Evolutionary conservation across 2,888 invertebrate genomes (phyloP), one percentile per base, ranked within the genome.

Genomic region (Adelognathus sp.): DNA sequence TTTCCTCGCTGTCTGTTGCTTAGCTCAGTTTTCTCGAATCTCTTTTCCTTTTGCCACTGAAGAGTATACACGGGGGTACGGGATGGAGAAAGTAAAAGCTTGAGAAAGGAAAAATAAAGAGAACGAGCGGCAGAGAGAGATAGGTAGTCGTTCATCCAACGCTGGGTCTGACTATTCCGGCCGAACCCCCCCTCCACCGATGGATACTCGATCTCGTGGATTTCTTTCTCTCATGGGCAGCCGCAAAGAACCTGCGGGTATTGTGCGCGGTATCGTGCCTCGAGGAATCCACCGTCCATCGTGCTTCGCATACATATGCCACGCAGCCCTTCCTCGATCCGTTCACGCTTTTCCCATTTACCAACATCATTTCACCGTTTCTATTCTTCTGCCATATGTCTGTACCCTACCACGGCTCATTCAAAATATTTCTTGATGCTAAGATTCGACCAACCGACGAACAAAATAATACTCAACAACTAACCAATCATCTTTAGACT

Each of bases 241-340:
- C 27, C 64, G 58, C 64, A 72, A 64, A 64, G 44, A 63, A 73
- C 64, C 73, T 36, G 56, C 56, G 31, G 46, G 56, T 46, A 73
- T 58, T 73, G 73, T 66, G 46, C 44, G n/a, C 36, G 52, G 29
- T 39, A 63, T 71, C 39, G 63, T 71, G 71, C 71, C 61, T 63
- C 31, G 21, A 63, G 52, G 54, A 63, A 63, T 54, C 61, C 61
- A 44, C 14, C 50, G 60, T 60, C 52, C 58, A 36, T 21, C 27
- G 14, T 61, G 18, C 52, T 39, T 52, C 9, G 14, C 52, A 14
- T 54, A 21, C 50, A 39, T 39, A 27, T 63, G 21, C 60, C 3
- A 39, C 24, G 36, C 3, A 41, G 41, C n/a, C 36, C 16, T 27
- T 9, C 4, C 39, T 63, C 41, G 11, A 3, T 9, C 2, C 46